Evolutionary conservation across 2,797 vertebrate species (phyloP), one percentile per base, ranked within the genome.

Genomic region (Cetoscarus ocellatus): DNA sequence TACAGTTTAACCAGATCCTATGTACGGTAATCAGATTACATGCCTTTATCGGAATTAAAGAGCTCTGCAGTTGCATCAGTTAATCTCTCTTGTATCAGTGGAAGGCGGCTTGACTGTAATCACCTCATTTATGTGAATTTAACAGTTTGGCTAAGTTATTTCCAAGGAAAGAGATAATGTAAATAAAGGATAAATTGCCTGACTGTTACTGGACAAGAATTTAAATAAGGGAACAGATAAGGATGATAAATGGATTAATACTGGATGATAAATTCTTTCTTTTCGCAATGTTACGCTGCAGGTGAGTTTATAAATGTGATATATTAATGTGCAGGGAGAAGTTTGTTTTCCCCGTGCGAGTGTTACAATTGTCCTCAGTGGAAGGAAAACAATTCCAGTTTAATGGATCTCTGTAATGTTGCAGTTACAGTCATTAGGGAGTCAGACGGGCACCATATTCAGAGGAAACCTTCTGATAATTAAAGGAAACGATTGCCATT

Each of bases 401-500:
- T 90, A 90, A 93, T 91, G 88, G 78, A 75, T 81, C 64, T 53
- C 77, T 75, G 55, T 82, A 89, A 90, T 87, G 86, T 83, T 86
- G 65, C 71, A 76, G 82, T 84, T 75, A 57, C 77, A 81, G 85
- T 86, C 90, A 90, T 92, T 92, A 90, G 86, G 61, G 73, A 83
- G 70, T 86, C 73, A 45, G 77, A 79, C 79, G 75, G 90, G 71
- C 79, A 70, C 77, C 85, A 76, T 90, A 86, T 91, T 91, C 87
- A 84, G 85, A 82, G 70, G 82, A 89, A 91, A 88, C 87, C 75
- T 86, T 79, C 67, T 78, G 86, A 86, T 91, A 92, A 93, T 93
- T 92, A 93, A 92, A 91, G 86, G 79, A 90, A 81, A 67, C 35
- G 60, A 70, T 82, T 75, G 57, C 75, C 61, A 63, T 77, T 75